Base-by-base conservation (phyloP, 2,888 invertebrate species). In the Archaeoteleia sp. region DNA sequence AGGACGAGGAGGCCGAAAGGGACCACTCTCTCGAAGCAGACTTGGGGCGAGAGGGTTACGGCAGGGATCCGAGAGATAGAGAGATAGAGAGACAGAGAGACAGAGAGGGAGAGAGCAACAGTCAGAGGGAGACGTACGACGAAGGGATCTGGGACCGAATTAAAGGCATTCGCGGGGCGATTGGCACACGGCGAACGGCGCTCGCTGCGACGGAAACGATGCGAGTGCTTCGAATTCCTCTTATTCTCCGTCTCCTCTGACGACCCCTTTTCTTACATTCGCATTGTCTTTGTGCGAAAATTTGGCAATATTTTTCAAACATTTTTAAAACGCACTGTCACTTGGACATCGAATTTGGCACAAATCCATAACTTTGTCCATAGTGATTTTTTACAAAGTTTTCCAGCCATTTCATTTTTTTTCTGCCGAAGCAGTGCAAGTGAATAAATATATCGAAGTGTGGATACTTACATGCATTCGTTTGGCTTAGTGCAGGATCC, bases 401-500 rank as follows among this genome's bases (percentile, higher is more conserved):
- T n/a, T n/a, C n/a, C n/a, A n/a, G n/a, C n/a, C n/a, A n/a, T n/a
- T n/a, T n/a, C n/a, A 5, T 23, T 23, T 23, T 23, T 23, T 4
- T 5, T 23, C 7, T 7, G 23, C 30, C 27, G 23, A 7, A 53
- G 40, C 43, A n/a, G n/a, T n/a, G n/a, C n/a, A n/a, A n/a, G 8
- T 32, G 12, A 12, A 32, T 32, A 5, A 32, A 32, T 32, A 32
- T 10, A 32, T 57, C n/a, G n/a, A n/a, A n/a, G n/a, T n/a, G 34
- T 42, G 48, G 15, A 86, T 89, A 96, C 96, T 96, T 91, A 97
- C 96, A 90, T 90, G 95, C 98, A 98, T 88, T 96, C 95, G 89
- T 95, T 93, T 83, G 98, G 97, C 86, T 91, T 90, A 84, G 90
- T 91, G 89, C 97, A 98, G 88, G 92, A 92, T 83, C 97, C 97